Base-by-base conservation (phyloP, 1,140 invertebrate genomes). In the Metaphire vulgaris region DNA sequence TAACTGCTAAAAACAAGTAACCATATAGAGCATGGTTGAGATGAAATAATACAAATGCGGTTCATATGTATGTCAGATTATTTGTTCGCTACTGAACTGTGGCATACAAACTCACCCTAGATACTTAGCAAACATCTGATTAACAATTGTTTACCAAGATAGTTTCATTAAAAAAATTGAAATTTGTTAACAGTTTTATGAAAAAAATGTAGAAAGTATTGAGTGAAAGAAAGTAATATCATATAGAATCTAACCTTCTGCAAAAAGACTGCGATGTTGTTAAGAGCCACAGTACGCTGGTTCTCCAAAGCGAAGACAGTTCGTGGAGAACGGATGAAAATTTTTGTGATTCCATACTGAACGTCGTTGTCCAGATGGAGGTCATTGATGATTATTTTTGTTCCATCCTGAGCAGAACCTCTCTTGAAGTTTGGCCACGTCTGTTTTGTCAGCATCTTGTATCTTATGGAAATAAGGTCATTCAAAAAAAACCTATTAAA, bases 381-480 rank as follows among this genome's bases (percentile, higher is more conserved):
- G 81, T 95, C 92, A 66, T 92, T 88, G 75, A 98, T 89, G 67
- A 99, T 90, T 68, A 92, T 91, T 82, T 90, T 87, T 0, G 93
- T 92, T 0, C 93, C 96, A 78, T 97, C 94, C 82, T 90, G 90
- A 69, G 92, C 91, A 65, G 83, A 89, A 31, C 90, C 91, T 1
- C 90, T 89, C 70, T 90, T 89, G 88, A 92, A 97, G 84, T 96
- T 97, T 33, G 96, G 96, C 96, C 96, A 98, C 1, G 95, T 98
- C 83, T 92, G 92, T 80, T 92, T 90, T 0, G 92, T 94, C 80
- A 97, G 92, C 92, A 97, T 96, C 89, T 98, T 98, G 88, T 98
- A 98, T 76, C 95, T 93, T 69, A 28, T 14, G n/a, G 67, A 28
- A 26, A 69, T 69, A 28, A 26, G n/a, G n/a, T 65, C 64, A 15